phyloP scores from a whole-genome alignment of 2,797 vertebrate genomes.

The Hapalemur alaotrensis region DNA sequence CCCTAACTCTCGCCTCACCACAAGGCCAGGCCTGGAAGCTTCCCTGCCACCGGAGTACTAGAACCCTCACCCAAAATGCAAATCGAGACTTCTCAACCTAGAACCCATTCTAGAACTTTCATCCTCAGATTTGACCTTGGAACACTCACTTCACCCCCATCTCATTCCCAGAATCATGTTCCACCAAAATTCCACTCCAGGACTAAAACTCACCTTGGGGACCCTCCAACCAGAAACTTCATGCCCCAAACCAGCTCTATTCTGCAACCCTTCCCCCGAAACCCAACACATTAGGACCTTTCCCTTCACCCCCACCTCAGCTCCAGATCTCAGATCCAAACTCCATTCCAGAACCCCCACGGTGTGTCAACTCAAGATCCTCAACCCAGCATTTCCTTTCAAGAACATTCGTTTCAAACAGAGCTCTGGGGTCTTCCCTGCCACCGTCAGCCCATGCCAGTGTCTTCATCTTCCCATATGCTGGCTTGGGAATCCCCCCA shows the following conservation, averaged over 20 bases:
- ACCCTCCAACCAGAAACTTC: not conserved
- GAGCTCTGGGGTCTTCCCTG: not conserved
- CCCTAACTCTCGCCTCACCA: not conserved
- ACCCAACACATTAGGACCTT: accelerated
- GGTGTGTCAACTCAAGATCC: not conserved
- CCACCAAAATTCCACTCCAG: not conserved
- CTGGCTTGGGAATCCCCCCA: accelerated
- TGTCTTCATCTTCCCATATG: not conserved
- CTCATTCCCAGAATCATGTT: not conserved
- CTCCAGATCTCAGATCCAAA: not conserved
- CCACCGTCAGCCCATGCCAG: not conserved
- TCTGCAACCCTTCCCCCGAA: not conserved
- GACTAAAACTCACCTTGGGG: not conserved
- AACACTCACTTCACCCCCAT: not conserved
- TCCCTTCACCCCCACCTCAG: not conserved
- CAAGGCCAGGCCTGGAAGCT: not conserved
- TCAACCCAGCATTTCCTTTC: not conserved
- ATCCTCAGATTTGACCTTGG: not conserved
- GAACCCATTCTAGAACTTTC: not conserved
- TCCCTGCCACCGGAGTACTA: not conserved
- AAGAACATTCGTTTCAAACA: not conserved
- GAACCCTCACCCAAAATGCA: not conserved
- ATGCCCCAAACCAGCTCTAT: not conserved
- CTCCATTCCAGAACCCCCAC: not conserved
- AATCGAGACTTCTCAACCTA: not conserved